Base-by-base conservation (phyloP, 2,797 vertebrate species). In the Peromyscus nudipes region DNA sequence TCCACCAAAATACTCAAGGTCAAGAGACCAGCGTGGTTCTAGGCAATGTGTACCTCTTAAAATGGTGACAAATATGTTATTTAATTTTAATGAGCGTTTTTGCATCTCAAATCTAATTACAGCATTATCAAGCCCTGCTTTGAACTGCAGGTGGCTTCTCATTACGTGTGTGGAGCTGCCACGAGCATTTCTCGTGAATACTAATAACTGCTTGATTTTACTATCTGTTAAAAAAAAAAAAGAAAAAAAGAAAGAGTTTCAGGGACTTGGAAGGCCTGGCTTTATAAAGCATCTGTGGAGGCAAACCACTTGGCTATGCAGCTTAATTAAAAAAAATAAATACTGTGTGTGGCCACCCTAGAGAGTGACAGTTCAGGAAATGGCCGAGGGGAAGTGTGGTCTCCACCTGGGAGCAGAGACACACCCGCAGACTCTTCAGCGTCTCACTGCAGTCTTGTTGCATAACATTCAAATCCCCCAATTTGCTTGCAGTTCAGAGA, bases 31-130 rank as follows among this genome's bases (percentile, higher is more conserved):
- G 98, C 98, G 97, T 98, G 98, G 98, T 97, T 98, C 93, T 90
- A 97, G 97, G 98, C 98, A 98, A 98, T 98, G 98, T 98, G 98
- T 88, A 86, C 98, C 98, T 99, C 99, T 99, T 99, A 99, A 98
- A 99, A 98, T 98, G 98, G 98, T 99, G 98, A 99, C 98, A 99
- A 99, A 99, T 99, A 98, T 95, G 98, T 99, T 98, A 98, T 99
- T 99, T 99, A 99, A 99, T 99, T 99, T 99, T 99, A 99, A 99
- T 99, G 99, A 99, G 98, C 98, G 98, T 99, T 98, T 99, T 98
- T 98, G 98, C 98, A 99, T 99, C 99, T 98, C 98, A 98, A 98
- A 99, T 99, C 99, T 99, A 99, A 99, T 99, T 99, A 99, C 96
- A 60, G 99, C 98, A 98, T 99, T 99, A 99, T 99, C 98, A 99